phyloP scores from a whole-genome alignment of 92 coral and sea anemone species.

The Anthopleura xanthogrammica region DNA sequence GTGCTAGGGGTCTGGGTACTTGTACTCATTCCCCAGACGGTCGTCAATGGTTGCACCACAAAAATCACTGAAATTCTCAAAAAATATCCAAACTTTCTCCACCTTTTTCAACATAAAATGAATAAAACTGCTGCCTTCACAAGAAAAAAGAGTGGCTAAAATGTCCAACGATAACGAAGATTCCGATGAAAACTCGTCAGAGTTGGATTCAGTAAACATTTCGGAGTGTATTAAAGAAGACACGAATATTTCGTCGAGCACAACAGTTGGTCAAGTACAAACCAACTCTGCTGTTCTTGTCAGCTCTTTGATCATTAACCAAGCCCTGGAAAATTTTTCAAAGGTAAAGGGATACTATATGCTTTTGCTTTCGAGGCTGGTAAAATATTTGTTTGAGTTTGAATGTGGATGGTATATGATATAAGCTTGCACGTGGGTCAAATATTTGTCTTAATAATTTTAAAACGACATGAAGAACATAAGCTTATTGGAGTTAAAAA shows the following conservation, averaged over 20 bases:
- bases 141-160: slow-evolving; percentile 4
- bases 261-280: background rate
- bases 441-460: too few species aligned
- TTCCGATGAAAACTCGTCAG: slow-evolving; percentile 15
- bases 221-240: background rate
- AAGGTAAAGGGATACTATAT: slow-evolving; percentile 11
- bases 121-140: background rate
- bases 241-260: background rate
- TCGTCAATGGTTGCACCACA: background rate
- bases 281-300: slow-evolving; percentile 17
- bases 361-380: background rate
- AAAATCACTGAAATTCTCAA: background rate
- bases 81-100: background rate
- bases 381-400: background rate
- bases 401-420: background rate
- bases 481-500: too few species aligned
- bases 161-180: slow-evolving; percentile 30
- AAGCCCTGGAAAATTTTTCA: slow-evolving; percentile 33
- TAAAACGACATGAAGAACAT: too few species aligned
- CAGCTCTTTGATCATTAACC: slow-evolving; percentile 28
- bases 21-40: slow-evolving; percentile 1
- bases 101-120: background rate
- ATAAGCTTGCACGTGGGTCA: background rate
- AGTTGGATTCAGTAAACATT: background rate
- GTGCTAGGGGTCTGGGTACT: background rate